A percentile compares a stretch with the other conserved stretches of the same genome.
Conservation (phyloP, 2,888 invertebrate species). For the Eretmocerus hayati region DNA sequence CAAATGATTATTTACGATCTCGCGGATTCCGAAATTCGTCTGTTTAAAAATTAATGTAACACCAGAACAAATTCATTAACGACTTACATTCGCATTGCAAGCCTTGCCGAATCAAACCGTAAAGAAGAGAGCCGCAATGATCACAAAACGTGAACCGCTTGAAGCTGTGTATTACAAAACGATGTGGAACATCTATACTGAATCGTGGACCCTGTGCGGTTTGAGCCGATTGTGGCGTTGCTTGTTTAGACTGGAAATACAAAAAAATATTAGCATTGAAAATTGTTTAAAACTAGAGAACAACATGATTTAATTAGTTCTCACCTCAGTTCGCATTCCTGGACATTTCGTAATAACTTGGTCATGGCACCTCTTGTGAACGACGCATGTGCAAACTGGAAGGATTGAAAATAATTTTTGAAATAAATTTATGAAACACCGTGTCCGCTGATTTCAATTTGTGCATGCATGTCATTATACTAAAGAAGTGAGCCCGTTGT, state of each 20-base stretch:
- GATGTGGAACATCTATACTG: slow-evolving; percentile 97
- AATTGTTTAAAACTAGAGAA: slow-evolving; percentile 2
- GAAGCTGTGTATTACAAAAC: slow-evolving; percentile 92
- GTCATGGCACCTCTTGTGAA: slow-evolving; percentile 97
- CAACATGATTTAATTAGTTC: neutral
- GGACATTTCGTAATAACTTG: slow-evolving; percentile 98
- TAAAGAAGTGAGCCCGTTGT: too few species aligned
- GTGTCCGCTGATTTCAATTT: too few species aligned
- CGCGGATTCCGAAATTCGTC: too few species aligned
- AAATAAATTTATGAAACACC: slow-evolving; percentile 1
- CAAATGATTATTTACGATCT: too few species aligned
- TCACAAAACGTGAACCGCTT: slow-evolving; percentile 99
- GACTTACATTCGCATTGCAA: slow-evolving; percentile 82
- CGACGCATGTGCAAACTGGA: slow-evolving; percentile 96
- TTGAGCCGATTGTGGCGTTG: slow-evolving; percentile 49
- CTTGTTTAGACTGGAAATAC: slow-evolving; percentile 26
- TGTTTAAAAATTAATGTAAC: too few species aligned
- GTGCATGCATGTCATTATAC: too few species aligned
- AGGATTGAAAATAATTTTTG: neutral
- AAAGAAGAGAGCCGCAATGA: slow-evolving; percentile 96
- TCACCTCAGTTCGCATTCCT: slow-evolving; percentile 86
- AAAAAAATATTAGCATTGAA: slow-evolving; percentile 5
- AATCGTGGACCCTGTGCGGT: slow-evolving; percentile 73
- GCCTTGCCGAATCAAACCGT: slow-evolving; percentile 93
- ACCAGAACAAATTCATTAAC: too few species aligned